Evolutionary conservation across 2,888 invertebrate species (phyloP), one percentile per base, ranked within the genome.

Genomic region (Bedellia somnulentella): DNA sequence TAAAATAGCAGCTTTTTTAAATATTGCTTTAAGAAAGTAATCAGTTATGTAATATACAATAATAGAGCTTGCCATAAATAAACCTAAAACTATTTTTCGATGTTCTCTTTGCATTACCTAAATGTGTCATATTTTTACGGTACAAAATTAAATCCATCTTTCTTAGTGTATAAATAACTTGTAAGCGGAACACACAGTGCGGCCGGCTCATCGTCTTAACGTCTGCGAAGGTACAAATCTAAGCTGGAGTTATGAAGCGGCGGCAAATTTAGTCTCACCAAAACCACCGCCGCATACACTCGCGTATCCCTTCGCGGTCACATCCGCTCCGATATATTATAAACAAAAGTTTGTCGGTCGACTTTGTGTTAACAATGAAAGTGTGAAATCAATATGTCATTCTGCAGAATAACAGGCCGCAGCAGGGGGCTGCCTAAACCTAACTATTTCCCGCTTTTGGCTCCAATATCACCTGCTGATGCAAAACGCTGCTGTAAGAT

Each of bases 401-500:
- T 83, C 60, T 90, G 89, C 62, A 83, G 88, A 58, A 88, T 89
- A 45, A 90, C 89, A 35, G 87, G 89, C 46, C 83, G 83, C 57
- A 87, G 87, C 59, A 80, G 86, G 44, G 84, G 87, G 47, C 80
- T 89, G 48, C 89, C 89, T 30, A 85, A 88, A 52, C 88, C 89
- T 31, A 87, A 89, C 59, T 90, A 89, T 55, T 86, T 89, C 49
- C 89, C 90, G 12, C 73, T 90, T 30, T 73, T 89, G 40, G 86
- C 87, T 26, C 89, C 89, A 3, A 84, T 89, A 36, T 87, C 88
- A 28, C 88, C 89, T 9, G 87, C 87, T n/a, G 89, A 89, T 51
- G 89, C 89, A 2, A 83, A 86, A 47, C 79, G 88, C 37, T 83
- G 85, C 55, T 87, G 89, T 61, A 81, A 86, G 42, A 86, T 89